Evolutionary conservation across 2,888 invertebrate species (phyloP), one percentile per base, ranked within the genome.

Genomic region (Saturnia japonica): DNA sequence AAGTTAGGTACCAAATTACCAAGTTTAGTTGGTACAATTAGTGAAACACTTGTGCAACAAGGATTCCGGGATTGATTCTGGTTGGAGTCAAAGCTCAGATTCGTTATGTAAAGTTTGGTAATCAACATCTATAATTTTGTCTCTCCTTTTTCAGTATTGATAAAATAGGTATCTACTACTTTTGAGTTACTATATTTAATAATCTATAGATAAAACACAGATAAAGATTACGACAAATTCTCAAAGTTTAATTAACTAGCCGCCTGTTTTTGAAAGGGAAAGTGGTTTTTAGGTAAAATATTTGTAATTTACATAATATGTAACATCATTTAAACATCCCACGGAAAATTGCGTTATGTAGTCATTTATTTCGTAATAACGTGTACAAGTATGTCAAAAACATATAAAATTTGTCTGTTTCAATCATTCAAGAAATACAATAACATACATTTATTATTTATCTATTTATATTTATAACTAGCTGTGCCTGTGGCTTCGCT

Each of bases 211-310:
- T 14, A 60, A 60, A 60, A 60, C 28, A 6, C 1, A 28, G 57
- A 22, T 54, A 22, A 60, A 60, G 14, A 60, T 28, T 60, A 14
- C 28, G 28, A 60, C 14, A 60, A 60, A 60, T 28, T 25, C 14
- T 25, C 25, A 28, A 60, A 28, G 1, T 25, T 11, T 14, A 60
- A 28, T 60, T 60, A 28, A 25, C 14, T 28, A 28, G 28, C 14
- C 25, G 16, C 28, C 25, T 28, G 14, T 60, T 22, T 60, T 25
- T 11, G 4, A 60, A 28, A 60, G 57, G 6, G 57, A 60, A 66
- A 42, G 66, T 43, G 43, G 66, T 64, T 40, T 64, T 64, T 34
- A 64, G 34, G 64, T 34, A n/a, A 34, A 64, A 28, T 19, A 64
- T 64, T n/a, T 64, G 34, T 22, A 22, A 66, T n/a, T 34, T n/a